phyloP scores from a whole-genome alignment of 2,888 invertebrate genomes.

The Rotaria macrura region DNA sequence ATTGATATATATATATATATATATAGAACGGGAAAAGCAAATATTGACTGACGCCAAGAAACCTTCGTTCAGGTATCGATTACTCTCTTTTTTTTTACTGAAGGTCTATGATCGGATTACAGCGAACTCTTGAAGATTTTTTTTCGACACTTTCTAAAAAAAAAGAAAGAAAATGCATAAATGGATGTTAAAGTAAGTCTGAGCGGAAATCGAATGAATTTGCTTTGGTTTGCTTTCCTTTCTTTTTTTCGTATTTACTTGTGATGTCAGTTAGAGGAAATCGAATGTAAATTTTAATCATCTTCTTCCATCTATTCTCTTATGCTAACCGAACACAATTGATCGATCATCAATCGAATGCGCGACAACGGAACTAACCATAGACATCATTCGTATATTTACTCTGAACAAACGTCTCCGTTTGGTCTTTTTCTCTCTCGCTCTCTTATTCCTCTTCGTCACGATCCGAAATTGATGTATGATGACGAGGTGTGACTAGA shows the following conservation, averaged over 20 bases:
- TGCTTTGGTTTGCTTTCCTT: not conserved
- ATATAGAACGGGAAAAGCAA: not conserved
- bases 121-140: not conserved
- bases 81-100: not conserved
- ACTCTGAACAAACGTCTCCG: conserved; percentile 3
- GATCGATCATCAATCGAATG: conserved; percentile 15
- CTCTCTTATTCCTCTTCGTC: not conserved
- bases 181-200: not conserved
- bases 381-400: not conserved
- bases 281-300: conserved; percentile 15
- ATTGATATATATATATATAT: not conserved
- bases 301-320: not conserved
- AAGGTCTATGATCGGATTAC: not conserved
- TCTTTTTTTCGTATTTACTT: conserved; percentile 4
- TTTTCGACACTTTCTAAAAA: not conserved
- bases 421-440: not conserved
- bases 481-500: not conserved
- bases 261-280: not conserved
- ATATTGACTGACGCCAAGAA: conserved; percentile 15
- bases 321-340: not conserved
- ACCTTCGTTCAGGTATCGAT: conserved; percentile 5
- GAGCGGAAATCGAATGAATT: not conserved
- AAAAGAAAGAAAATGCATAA: not conserved
- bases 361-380: conserved; percentile 15
- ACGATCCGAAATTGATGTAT: conserved; percentile 15